Percentiles rank a stretch among this genome's conserved stretches.
phyloP scores from a whole-genome alignment of 2,797 vertebrate species.

The Girardinus metallicus region DNA sequence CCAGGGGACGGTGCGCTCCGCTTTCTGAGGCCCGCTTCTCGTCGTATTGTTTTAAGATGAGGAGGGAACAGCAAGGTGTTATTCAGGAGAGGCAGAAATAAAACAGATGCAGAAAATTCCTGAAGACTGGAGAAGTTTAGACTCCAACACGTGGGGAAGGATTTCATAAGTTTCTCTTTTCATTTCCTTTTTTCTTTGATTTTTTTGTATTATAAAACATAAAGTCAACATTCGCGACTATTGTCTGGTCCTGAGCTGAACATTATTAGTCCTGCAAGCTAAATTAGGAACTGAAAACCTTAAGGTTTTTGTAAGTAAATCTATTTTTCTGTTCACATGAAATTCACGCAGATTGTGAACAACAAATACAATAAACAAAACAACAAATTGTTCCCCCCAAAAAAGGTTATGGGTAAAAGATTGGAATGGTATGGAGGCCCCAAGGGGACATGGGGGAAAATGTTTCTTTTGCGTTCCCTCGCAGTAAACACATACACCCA shows the following conservation, averaged over 20 bases:
- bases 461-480: too few relatives aligned
- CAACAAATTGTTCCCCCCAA: not conserved
- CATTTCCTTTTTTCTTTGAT: not conserved
- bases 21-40: slow-evolving; percentile 55
- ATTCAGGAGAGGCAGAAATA: slow-evolving; percentile 47
- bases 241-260: not conserved
- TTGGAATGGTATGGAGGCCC: not conserved
- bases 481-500: too few relatives aligned
- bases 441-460: too few relatives aligned
- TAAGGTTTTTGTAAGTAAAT: not conserved
- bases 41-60: slow-evolving; percentile 63
- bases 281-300: not conserved
- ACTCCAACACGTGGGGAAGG: slow-evolving; percentile 38
- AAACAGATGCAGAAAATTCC: slow-evolving; percentile 64
- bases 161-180: slow-evolving; percentile 13
- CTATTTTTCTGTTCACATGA: not conserved
- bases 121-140: slow-evolving; percentile 50
- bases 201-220: not conserved
- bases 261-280: not conserved
- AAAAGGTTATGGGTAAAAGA: not conserved
- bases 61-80: slow-evolving; percentile 31
- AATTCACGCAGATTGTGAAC: not conserved
- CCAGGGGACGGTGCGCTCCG: slow-evolving; percentile 30
- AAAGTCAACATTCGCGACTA: not conserved
- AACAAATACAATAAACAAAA: not conserved